Evolutionary conservation across 2,888 invertebrate species (phyloP).

Genomic region (Eupeodes luniger): DNA sequence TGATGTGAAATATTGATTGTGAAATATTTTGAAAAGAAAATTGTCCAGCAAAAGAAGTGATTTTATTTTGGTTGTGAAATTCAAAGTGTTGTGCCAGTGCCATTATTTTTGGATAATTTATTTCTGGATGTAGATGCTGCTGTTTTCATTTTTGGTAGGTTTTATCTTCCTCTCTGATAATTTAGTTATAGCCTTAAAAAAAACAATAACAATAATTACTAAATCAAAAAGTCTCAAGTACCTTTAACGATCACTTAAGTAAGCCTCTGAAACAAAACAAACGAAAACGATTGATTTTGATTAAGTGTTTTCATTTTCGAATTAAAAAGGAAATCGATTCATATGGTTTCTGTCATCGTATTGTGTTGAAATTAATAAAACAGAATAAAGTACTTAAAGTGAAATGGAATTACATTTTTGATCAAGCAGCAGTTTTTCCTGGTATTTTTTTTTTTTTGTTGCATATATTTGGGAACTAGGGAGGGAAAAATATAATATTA

Average conservation of each 20-base stretch:
- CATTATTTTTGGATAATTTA: constrained; percentile 44
- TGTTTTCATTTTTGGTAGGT: constrained; percentile 60
- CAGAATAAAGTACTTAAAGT: background rate
- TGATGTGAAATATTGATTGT: background rate
- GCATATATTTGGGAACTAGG: background rate
- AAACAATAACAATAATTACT: background rate
- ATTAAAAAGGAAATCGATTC: background rate
- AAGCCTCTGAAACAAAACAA: background rate
- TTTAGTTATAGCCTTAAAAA: background rate
- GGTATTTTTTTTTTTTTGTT: background rate
- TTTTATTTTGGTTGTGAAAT: constrained; percentile 39
- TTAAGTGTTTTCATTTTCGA: constrained; percentile 10
- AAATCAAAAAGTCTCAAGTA: constrained; percentile 5
- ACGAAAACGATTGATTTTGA: background rate
- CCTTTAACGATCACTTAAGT: background rate
- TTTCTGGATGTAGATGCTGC: constrained; percentile 50
- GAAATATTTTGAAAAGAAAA: background rate
- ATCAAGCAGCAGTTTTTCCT: constrained; percentile 10
- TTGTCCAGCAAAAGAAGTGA: background rate
- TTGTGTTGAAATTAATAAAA: background rate
- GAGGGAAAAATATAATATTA: background rate
- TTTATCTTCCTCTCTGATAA: background rate
- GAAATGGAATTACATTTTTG: constrained; percentile 3
- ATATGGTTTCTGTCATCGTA: constrained; percentile 3
- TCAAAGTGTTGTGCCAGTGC: constrained; percentile 46